Evolutionary conservation across 2,797 vertebrate genomes (phyloP).

Genomic region (Channa striata): DNA sequence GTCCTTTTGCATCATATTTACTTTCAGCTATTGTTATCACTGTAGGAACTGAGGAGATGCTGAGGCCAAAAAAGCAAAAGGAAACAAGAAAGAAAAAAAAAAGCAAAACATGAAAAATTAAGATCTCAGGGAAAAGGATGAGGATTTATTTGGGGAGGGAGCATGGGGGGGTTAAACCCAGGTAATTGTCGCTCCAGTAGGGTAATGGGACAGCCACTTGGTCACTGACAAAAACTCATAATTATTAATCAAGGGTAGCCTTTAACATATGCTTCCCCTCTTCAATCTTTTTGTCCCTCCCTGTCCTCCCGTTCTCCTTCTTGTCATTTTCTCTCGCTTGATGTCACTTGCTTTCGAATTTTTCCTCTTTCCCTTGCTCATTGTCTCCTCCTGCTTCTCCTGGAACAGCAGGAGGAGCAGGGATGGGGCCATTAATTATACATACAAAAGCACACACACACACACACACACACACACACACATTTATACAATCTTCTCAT

Average conservation of each 20-base stretch:
- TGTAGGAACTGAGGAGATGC: conserved; percentile 43
- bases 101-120: conserved; percentile 40
- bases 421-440: conserved; percentile 80
- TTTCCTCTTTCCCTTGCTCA: conserved; percentile 38
- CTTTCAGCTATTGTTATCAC: conserved; percentile 36
- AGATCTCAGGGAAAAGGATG: background rate
- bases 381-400: conserved; percentile 39
- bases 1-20: conserved; percentile 55
- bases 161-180: conserved; percentile 37
- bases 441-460: conserved; percentile 45
- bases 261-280: conserved; percentile 66
- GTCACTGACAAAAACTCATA: conserved; percentile 63
- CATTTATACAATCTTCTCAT: conserved; percentile 25
- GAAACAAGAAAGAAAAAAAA: conserved; percentile 6
- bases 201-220: conserved; percentile 53
- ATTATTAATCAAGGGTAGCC: conserved; percentile 71
- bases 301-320: conserved; percentile 1
- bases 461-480: conserved; percentile 20
- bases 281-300: conserved; percentile 21
- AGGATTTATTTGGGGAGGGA: conserved; percentile 14
- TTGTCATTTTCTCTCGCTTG: conserved; percentile 37
- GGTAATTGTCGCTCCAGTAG: conserved; percentile 62
- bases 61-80: background rate
- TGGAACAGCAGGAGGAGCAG: conserved; percentile 67
- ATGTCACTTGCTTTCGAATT: conserved; percentile 40